Percentiles rank a stretch among this genome's conserved stretches.
Conservation (phyloP, 2,888 invertebrate genomes). For the Acleris literana region DNA sequence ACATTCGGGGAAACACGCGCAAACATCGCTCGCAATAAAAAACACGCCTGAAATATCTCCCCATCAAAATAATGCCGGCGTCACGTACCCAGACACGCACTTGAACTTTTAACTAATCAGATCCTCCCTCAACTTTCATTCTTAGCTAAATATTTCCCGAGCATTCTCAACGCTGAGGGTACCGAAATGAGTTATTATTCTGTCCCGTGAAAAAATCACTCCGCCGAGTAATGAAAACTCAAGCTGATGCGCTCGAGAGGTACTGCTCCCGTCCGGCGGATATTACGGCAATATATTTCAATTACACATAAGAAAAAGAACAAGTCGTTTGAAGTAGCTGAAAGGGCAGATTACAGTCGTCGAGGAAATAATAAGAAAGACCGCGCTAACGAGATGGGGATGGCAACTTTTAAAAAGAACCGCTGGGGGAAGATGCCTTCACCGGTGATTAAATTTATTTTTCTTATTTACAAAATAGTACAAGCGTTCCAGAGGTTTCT, state of each 20-base stretch:
- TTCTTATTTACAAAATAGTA: slow-evolving; percentile 23
- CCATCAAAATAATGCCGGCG: slow-evolving; percentile 17
- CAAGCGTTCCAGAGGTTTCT: background rate
- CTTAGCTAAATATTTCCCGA: slow-evolving; percentile 63
- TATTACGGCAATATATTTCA: slow-evolving; percentile 84
- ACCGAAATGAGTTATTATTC: slow-evolving; percentile 81
- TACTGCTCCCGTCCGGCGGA: slow-evolving; percentile 76
- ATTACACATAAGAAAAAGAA: slow-evolving; percentile 84
- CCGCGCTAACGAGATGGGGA: slow-evolving; percentile 73
- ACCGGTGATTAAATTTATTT: slow-evolving; percentile 60
- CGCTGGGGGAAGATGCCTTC: slow-evolving; percentile 61
- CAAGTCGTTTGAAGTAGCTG: slow-evolving; percentile 83
- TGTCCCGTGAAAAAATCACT: slow-evolving; percentile 79
- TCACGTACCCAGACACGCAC: slow-evolving; percentile 26
- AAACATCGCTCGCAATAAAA: slow-evolving; percentile 28
- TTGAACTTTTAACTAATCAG: slow-evolving; percentile 38
- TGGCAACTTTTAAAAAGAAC: slow-evolving; percentile 71
- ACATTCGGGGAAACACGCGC: slow-evolving; percentile 33
- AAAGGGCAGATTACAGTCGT: slow-evolving; percentile 80
- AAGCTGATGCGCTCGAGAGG: slow-evolving; percentile 78
- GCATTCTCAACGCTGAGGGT: slow-evolving; percentile 60
- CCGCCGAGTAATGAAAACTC: slow-evolving; percentile 80
- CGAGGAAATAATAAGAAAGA: slow-evolving; percentile 78
- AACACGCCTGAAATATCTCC: slow-evolving; percentile 17
- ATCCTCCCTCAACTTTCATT: slow-evolving; percentile 49